These are phyloP conservation scores for Acholoe squamosa DNA, from an alignment of 2,888 invertebrate genomes.

Conservation along the genomic window DNA sequence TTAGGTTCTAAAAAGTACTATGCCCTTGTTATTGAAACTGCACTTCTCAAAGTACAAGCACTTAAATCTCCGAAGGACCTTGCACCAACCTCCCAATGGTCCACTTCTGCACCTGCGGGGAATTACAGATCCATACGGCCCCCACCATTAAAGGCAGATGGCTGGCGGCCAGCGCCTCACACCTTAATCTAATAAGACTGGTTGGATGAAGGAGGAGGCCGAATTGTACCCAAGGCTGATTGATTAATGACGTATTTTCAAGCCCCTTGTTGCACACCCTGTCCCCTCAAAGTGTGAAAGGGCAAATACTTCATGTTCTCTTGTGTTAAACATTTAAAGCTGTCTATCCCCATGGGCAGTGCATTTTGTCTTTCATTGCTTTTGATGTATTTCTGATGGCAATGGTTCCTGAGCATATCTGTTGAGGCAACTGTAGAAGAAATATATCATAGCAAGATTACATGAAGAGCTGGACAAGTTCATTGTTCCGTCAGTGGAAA, in stretches of 20 bases:
- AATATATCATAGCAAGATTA: no score
- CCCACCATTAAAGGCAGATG: not conserved
- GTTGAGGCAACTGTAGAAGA: no score
- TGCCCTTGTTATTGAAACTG: no score
- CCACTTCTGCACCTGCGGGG: not conserved
- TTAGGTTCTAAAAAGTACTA: no score
- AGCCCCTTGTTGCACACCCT: not conserved
- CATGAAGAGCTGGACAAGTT: no score
- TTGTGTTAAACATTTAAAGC: constrained; percentile 12
- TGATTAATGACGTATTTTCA: not conserved
- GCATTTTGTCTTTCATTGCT: no score
- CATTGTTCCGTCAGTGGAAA: no score
- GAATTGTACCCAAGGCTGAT: constrained; percentile 1
- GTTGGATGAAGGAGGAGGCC: not conserved
- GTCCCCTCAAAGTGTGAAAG: not conserved
- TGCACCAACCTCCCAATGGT: not conserved
- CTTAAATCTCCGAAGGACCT: not conserved
- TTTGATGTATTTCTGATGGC: no score
- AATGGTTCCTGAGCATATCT: no score
- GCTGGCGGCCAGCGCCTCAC: not conserved
- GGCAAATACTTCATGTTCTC: constrained; percentile 6
- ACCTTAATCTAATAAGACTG: not conserved
- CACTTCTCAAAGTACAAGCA: no score
- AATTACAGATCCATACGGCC: not conserved
- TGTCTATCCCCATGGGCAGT: not conserved